Evolutionary conservation across 2,113 vertebrate genomes (phyloP), one percentile per base, ranked within the genome.

Genomic region (Onychorhynchus coronatus): DNA sequence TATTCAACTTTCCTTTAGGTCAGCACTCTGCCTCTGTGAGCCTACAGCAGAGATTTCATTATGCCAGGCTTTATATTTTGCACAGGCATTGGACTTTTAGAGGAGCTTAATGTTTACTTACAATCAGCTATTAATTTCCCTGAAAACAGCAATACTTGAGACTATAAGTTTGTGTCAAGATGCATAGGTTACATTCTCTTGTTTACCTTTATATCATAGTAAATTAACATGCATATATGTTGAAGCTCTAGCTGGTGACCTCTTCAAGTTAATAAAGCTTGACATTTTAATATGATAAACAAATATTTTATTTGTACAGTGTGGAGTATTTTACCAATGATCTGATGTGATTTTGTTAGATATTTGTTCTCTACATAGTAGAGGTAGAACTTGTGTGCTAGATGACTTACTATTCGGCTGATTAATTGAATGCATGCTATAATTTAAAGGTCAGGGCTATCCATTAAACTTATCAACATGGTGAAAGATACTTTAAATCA

Each of bases 361-460:
- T 93, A 22, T 65, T 93, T 97, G 24, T 77, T 82, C 41, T 92
- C 97, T 95, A 39, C 91, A 88, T 85, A 91, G 21, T 72, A n/a
- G 46, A 93, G 33, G 39, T 78, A 89, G 89, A 92, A 73, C 21
- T 90, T 83, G 41, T 87, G 96, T 96, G 25, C 33, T 70, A 85
- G 77, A 93, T 95, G 95, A 96, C 89, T 91, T 92, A 95, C 94
- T 97, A 97, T 96, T 97, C 97, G 97, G 79, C 89, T 97, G 97
- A 98, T 98, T 97, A 95, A 96, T 52, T 95, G 97, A 94, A 97
- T 98, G 91, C 91, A 81, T 97, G 72, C 89, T 97, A 97, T 97
- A 98, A 97, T 98, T 97, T 98, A 98, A 99, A 99, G 98, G 98
- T 98, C 98, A 98, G 67, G 96, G 82, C 96, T 98, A 98, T 98